phyloP scores from a whole-genome alignment of 2,888 invertebrate species.

The Athalia circularis region DNA sequence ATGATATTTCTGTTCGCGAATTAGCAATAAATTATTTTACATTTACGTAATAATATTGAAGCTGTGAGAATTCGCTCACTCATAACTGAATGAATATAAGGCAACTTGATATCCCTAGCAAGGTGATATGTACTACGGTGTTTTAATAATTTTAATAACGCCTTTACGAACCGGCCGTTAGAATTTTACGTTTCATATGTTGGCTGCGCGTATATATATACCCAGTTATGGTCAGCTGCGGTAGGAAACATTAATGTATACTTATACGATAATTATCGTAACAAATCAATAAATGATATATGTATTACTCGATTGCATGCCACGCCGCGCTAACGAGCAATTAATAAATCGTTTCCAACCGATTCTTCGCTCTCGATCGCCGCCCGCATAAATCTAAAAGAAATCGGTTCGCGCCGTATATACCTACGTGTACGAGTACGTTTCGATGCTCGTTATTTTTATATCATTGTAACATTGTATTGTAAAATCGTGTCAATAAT shows the following conservation, averaged over 20 bases:
- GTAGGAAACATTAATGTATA: not conserved
- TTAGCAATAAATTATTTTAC: conserved; percentile 28
- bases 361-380: not conserved
- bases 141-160: too few species aligned
- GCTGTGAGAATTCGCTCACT: too few species aligned
- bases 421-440: not conserved
- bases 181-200: too few species aligned
- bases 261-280: conserved; percentile 42
- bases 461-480: too few species aligned
- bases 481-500: too few species aligned
- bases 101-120: too few species aligned
- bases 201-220: too few species aligned
- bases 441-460: not conserved
- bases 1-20: not conserved
- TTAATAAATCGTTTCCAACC: conserved; percentile 57
- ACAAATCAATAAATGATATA: conserved; percentile 45
- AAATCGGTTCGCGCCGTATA: conserved; percentile 17
- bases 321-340: conserved; percentile 57
- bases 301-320: conserved; percentile 46
- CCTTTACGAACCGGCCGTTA: too few species aligned
- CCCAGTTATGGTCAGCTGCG: too few species aligned
- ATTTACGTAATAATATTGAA: not conserved
- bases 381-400: conserved; percentile 41
- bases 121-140: too few species aligned
- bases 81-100: too few species aligned